Evolutionary conservation across 1,140 invertebrate species (phyloP).

Genomic region (Drosophila tropicalis): DNA sequence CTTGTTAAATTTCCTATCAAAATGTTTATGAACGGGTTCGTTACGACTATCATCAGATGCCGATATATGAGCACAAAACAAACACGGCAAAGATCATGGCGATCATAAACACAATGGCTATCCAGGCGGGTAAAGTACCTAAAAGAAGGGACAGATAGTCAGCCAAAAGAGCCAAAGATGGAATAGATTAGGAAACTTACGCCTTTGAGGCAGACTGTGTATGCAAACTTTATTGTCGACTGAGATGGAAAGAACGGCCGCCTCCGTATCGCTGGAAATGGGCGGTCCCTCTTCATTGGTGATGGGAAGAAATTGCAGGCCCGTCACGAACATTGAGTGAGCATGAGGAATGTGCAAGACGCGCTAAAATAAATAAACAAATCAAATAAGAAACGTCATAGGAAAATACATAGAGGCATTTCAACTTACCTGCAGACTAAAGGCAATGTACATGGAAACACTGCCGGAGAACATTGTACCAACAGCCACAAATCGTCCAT

Average conservation of each 20-base stretch:
- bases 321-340: constrained; percentile 97
- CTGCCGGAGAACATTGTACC: constrained; percentile 96
- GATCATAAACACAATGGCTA: constrained; percentile 89
- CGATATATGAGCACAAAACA: constrained; percentile 90
- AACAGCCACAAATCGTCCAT: constrained; percentile 95
- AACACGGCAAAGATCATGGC: constrained; percentile 90
- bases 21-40: not conserved
- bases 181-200: constrained; percentile 84
- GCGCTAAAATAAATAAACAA: constrained; percentile 84
- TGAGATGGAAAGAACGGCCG: constrained; percentile 96
- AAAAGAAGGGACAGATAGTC: constrained; percentile 80
- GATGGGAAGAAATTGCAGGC: constrained; percentile 93
- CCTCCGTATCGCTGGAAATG: constrained; percentile 89
- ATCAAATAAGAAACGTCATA: not conserved
- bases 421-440: constrained; percentile 92
- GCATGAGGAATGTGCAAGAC: constrained; percentile 91
- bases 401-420: not conserved
- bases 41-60: constrained; percentile 85
- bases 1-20: constrained; percentile 28
- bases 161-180: constrained; percentile 28
- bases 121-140: constrained; percentile 91
- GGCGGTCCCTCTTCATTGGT: constrained; percentile 86
- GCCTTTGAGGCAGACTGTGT: constrained; percentile 92
- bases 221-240: constrained; percentile 97
- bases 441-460: constrained; percentile 95